These are phyloP conservation scores for Synanthedon vespiformis DNA, from an alignment of 2,888 invertebrate genomes.

Conservation along the genomic window DNA sequence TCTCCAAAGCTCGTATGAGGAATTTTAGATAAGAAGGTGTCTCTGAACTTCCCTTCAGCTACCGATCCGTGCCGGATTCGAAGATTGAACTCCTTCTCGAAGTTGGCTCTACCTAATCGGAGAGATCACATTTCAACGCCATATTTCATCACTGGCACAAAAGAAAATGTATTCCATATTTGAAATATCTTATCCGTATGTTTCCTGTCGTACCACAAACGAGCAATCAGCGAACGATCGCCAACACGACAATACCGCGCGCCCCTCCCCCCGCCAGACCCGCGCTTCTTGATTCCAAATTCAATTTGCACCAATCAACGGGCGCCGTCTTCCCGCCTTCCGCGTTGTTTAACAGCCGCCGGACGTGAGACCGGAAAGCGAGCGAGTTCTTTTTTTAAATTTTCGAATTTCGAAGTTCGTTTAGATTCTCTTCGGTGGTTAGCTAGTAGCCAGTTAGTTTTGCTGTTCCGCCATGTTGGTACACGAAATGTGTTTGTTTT, in stretches of 20 bases:
- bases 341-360: slow-evolving; percentile 34
- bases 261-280: slow-evolving; percentile 14
- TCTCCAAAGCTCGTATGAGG: too few species aligned
- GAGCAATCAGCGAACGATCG: slow-evolving; percentile 70
- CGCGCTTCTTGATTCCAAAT: slow-evolving; percentile 59
- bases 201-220: slow-evolving; percentile 53
- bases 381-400: background rate
- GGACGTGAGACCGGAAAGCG: slow-evolving; percentile 32
- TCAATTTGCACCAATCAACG: slow-evolving; percentile 71
- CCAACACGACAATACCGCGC: slow-evolving; percentile 65
- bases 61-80: too few species aligned
- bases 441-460: background rate
- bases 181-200: slow-evolving; percentile 22
- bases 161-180: background rate
- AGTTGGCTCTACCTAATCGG: too few species aligned
- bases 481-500: too few species aligned
- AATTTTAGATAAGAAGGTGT: too few species aligned
- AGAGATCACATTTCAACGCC: too few species aligned
- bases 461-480: too few species aligned
- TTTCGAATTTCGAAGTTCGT: background rate
- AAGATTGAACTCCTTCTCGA: too few species aligned
- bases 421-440: background rate
- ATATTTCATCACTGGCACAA: too few species aligned
- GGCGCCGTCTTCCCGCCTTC: slow-evolving; percentile 66
- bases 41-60: too few species aligned